A percentile compares a stretch with the other conserved stretches of the same genome.
Evolutionary conservation across 2,113 vertebrate genomes (phyloP).

Genomic region (Archocentrus centrarchus): DNA sequence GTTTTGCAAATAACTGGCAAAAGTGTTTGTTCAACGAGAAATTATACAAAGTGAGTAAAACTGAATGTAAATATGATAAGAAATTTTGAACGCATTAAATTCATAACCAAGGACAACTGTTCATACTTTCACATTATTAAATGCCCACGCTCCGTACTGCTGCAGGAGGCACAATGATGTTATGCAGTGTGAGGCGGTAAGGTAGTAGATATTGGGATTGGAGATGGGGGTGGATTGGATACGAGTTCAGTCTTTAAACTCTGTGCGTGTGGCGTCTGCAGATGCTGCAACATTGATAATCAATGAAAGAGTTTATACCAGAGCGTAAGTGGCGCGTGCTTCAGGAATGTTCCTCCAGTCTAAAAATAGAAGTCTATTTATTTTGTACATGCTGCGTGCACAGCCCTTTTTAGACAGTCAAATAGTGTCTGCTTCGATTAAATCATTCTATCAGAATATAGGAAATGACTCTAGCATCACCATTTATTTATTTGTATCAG

Average conservation of each 20-base stretch:
- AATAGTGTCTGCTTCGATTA: neutral
- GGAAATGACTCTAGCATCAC: neutral
- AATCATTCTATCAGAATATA: neutral
- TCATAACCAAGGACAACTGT: neutral
- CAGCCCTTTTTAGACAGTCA: neutral
- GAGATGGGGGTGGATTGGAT: neutral
- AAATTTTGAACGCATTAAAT: neutral
- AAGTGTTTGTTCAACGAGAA: neutral
- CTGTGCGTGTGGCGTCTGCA: neutral
- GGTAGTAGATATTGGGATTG: neutral
- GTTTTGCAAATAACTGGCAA: neutral
- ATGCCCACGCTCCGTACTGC: neutral
- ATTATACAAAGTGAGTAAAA: neutral
- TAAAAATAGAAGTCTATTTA: neutral
- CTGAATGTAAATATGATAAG: constrained; percentile 1
- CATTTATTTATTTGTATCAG: neutral
- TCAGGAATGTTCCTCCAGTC: neutral
- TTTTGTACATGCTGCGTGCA: neutral
- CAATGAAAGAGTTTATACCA: neutral
- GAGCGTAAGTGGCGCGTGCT: neutral
- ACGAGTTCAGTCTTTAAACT: neutral
- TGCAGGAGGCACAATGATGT: neutral
- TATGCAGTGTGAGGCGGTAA: neutral
- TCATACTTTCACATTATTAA: neutral
- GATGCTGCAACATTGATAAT: neutral